Percentiles rank a stretch among this genome's conserved stretches.
phyloP scores from a whole-genome alignment of 2,113 vertebrate species.

The Pseudorasbora parva region DNA sequence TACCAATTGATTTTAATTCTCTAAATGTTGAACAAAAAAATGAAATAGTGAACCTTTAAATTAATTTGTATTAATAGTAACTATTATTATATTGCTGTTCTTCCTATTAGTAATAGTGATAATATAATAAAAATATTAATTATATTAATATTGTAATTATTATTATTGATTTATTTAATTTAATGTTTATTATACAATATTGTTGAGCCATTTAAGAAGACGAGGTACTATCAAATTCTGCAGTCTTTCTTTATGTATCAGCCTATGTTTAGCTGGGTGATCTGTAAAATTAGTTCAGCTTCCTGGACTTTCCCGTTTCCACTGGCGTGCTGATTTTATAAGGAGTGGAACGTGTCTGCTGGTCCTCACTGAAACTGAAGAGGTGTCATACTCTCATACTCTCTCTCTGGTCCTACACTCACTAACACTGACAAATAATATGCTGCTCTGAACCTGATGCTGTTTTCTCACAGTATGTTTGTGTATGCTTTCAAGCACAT shows the following conservation, averaged over 20 bases:
- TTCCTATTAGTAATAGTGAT: background rate
- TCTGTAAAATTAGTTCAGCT: slow-evolving; percentile 7
- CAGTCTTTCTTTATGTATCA: background rate
- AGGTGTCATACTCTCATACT: slow-evolving; percentile 1
- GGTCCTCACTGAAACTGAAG: background rate
- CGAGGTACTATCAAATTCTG: background rate
- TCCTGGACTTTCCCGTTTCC: slow-evolving; percentile 44
- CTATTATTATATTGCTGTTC: too few relatives aligned
- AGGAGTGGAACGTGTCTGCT: slow-evolving; percentile 30
- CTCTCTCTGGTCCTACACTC: background rate
- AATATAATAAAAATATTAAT: background rate
- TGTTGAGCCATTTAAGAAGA: background rate
- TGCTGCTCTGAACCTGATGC: background rate
- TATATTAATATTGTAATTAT: background rate
- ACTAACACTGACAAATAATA: background rate
- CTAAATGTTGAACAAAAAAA: too few relatives aligned
- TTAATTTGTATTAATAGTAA: too few relatives aligned
- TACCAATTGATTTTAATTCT: too few relatives aligned
- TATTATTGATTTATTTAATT: background rate
- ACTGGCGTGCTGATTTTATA: slow-evolving; percentile 14
- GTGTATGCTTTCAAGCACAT: background rate
- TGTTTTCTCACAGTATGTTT: slow-evolving; percentile 16
- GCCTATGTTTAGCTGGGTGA: slow-evolving; percentile 32
- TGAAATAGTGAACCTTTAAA: too few relatives aligned
- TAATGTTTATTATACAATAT: background rate